Conservation (phyloP, 2,113 vertebrate genomes). For the Oreochromis niloticus region DNA sequence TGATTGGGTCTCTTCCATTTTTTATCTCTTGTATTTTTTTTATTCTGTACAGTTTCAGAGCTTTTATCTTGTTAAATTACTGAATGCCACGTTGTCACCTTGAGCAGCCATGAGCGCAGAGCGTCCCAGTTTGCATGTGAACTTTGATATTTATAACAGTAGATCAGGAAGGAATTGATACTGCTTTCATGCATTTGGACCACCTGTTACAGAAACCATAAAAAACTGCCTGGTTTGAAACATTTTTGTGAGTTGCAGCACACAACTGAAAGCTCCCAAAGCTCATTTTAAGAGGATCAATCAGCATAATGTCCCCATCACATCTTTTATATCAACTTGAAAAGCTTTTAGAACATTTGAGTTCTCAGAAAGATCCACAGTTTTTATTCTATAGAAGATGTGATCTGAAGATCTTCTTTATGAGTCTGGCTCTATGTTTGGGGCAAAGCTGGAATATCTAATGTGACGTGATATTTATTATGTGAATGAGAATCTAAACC, state of each 20-base stretch:
- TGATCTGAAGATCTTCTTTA: too few species aligned
- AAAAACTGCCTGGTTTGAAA: background rate
- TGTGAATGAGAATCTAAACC: too few species aligned
- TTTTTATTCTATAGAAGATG: too few species aligned
- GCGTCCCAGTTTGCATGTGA: background rate
- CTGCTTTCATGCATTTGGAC: background rate
- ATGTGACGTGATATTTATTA: too few species aligned
- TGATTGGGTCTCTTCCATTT: too few species aligned
- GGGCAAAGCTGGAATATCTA: too few species aligned
- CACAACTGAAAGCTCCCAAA: fast-evolving
- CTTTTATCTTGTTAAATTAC: background rate
- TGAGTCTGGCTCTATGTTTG: too few species aligned
- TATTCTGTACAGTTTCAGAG: background rate
- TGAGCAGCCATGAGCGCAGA: fast-evolving
- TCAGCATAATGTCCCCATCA: too few species aligned
- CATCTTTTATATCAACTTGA: too few species aligned
- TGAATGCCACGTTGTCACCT: background rate
- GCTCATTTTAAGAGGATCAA: too few species aligned
- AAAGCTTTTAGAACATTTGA: too few species aligned
- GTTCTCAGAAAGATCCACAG: too few species aligned
- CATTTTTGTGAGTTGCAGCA: fast-evolving
- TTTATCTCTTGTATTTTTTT: background rate
- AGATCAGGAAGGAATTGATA: fast-evolving
- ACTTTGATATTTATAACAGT: background rate
- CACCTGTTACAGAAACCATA: background rate